Percentiles rank a stretch among this genome's conserved stretches.
phyloP scores from a whole-genome alignment of 2,113 vertebrate species.

The Noctilio leporinus region DNA sequence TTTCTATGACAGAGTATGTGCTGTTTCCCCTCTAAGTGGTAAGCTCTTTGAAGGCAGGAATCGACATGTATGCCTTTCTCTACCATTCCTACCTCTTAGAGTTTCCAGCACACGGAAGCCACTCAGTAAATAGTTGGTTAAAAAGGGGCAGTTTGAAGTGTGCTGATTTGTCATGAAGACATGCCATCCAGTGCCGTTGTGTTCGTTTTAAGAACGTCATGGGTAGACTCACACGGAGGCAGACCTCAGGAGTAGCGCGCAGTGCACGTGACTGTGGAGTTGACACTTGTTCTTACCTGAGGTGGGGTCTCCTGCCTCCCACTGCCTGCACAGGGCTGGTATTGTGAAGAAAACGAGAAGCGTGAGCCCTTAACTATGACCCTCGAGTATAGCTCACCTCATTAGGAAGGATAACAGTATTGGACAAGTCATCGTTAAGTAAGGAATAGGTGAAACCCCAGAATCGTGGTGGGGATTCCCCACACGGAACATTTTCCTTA shows the following conservation, averaged over 20 bases:
- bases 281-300: neutral
- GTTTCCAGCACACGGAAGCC: neutral
- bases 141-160: neutral
- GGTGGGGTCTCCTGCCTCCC: accelerated
- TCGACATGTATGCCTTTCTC: neutral
- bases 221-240: neutral
- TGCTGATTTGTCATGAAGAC: neutral
- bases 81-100: neutral
- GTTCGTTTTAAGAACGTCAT: neutral
- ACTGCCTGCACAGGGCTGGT: neutral
- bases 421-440: neutral
- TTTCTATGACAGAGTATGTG: neutral
- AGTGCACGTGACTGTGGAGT: neutral
- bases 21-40: neutral
- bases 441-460: neutral
- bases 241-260: neutral
- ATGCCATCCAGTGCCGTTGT: no score
- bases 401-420: neutral
- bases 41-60: neutral
- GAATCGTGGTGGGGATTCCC: neutral
- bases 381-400: neutral
- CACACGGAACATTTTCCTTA: neutral
- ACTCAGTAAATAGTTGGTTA: neutral
- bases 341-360: neutral
- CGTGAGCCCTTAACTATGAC: neutral